Conservation (phyloP, 2,797 vertebrate species). For the Coranthus polyacanthus region DNA sequence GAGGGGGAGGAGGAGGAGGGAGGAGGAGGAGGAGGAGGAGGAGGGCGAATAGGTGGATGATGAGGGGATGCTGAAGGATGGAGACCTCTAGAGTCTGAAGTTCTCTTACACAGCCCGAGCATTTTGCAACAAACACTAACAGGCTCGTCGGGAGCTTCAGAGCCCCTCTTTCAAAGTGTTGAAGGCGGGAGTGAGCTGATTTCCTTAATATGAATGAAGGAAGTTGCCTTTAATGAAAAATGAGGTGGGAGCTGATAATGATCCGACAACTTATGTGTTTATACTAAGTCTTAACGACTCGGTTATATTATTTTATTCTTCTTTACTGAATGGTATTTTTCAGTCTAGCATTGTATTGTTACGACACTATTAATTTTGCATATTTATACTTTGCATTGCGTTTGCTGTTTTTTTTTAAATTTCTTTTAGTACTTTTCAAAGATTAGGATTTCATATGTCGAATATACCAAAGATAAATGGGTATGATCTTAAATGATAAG, state of each 20-base stretch:
- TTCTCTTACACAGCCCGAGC: conserved; percentile 69
- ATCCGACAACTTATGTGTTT: not conserved
- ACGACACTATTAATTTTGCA: not conserved
- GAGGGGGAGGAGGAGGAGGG: conserved; percentile 46
- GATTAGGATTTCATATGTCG: not conserved
- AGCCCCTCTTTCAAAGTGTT: conserved; percentile 26
- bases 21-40: conserved; percentile 50
- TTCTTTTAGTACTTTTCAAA: not conserved
- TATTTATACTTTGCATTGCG: too few species aligned
- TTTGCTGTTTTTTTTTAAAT: too few species aligned
- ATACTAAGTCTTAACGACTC: not conserved
- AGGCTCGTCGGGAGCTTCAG: not conserved
- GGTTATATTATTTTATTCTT: too few species aligned
- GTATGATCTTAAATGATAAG: conserved; percentile 1
- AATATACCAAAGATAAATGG: not conserved
- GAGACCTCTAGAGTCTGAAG: conserved; percentile 89
- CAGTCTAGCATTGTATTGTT: not conserved
- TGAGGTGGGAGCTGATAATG: not conserved
- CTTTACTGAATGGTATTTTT: too few species aligned
- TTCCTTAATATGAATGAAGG: not conserved
- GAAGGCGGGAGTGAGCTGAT: too few species aligned
- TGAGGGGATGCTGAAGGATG: conserved; percentile 86
- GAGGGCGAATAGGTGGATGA: conserved; percentile 71
- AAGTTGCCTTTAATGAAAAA: not conserved
- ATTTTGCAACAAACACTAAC: conserved; percentile 37